Evolutionary conservation across 2,888 invertebrate species (phyloP).

Genomic region (Catocala nupta): DNA sequence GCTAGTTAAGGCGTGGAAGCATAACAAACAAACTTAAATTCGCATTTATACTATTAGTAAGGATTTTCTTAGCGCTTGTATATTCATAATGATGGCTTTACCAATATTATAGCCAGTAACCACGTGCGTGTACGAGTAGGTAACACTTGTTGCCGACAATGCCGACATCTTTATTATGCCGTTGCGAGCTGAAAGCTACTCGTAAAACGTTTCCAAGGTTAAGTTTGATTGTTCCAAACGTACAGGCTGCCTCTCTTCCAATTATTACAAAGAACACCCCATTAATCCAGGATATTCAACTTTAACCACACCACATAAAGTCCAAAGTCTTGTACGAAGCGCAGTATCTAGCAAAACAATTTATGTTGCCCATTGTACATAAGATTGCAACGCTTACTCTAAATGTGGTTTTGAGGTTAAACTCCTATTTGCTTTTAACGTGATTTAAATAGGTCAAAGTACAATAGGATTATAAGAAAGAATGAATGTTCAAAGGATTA

Average conservation of each 20-base stretch:
- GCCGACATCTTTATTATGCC: slow-evolving; percentile 74
- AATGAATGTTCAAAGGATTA: slow-evolving; percentile 22
- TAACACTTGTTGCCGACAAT: slow-evolving; percentile 76
- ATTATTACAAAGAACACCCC: slow-evolving; percentile 46
- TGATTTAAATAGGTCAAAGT: slow-evolving; percentile 74
- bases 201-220: slow-evolving; percentile 79
- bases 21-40: too few species aligned
- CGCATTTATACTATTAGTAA: too few species aligned
- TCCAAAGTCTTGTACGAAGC: slow-evolving; percentile 16
- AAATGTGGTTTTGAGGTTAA: slow-evolving; percentile 76
- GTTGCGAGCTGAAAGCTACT: slow-evolving; percentile 66
- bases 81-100: slow-evolving; percentile 27
- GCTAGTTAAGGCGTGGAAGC: too few species aligned
- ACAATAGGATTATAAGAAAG: slow-evolving; percentile 70
- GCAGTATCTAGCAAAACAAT: slow-evolving; percentile 36
- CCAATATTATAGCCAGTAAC: slow-evolving; percentile 43
- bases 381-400: slow-evolving; percentile 61
- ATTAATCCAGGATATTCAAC: slow-evolving; percentile 24
- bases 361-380: slow-evolving; percentile 48
- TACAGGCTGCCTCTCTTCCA: slow-evolving; percentile 49
- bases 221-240: slow-evolving; percentile 76
- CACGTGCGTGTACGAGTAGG: slow-evolving; percentile 62
- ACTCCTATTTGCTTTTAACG: slow-evolving; percentile 70
- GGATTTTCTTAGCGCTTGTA: background rate
- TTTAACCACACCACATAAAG: slow-evolving; percentile 29